phyloP scores from a whole-genome alignment of 2,888 invertebrate genomes.

The Danaus chrysippus region DNA sequence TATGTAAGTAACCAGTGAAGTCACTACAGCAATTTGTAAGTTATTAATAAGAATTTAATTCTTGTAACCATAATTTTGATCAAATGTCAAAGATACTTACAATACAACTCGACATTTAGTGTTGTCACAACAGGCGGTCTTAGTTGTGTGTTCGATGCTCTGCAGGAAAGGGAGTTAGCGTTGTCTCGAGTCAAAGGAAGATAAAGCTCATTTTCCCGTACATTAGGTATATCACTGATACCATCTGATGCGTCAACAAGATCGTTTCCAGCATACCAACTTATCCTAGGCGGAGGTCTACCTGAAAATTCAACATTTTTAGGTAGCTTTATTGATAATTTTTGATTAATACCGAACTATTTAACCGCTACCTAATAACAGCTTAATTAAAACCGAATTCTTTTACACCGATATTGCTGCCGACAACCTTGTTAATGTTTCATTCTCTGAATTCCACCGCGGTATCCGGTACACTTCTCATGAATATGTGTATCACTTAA shows the following conservation, averaged over 20 bases:
- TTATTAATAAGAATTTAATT: too few species aligned
- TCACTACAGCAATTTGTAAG: too few species aligned
- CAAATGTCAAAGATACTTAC: slow-evolving; percentile 73
- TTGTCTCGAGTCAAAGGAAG: slow-evolving; percentile 84
- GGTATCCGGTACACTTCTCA: slow-evolving; percentile 1
- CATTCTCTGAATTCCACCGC: slow-evolving; percentile 1
- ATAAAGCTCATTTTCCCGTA: slow-evolving; percentile 84
- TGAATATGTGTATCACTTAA: slow-evolving; percentile 1
- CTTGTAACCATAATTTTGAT: too few species aligned
- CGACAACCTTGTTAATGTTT: slow-evolving; percentile 1
- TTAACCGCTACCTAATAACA: background rate
- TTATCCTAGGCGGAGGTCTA: slow-evolving; percentile 85
- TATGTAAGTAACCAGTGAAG: too few species aligned
- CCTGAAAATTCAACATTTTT: slow-evolving; percentile 64
- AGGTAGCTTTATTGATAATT: too few species aligned
- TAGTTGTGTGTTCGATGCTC: slow-evolving; percentile 85
- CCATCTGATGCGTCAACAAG: slow-evolving; percentile 84
- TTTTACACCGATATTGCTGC: background rate
- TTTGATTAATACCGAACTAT: too few species aligned
- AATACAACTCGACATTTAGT: slow-evolving; percentile 84
- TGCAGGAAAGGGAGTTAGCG: slow-evolving; percentile 84
- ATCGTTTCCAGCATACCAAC: slow-evolving; percentile 88
- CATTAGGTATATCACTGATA: slow-evolving; percentile 80
- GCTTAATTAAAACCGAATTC: background rate
- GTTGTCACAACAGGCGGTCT: slow-evolving; percentile 83